These are phyloP conservation scores for Eristalis pertinax DNA, from an alignment of 2,888 invertebrate genomes.

Conservation along the genomic window DNA sequence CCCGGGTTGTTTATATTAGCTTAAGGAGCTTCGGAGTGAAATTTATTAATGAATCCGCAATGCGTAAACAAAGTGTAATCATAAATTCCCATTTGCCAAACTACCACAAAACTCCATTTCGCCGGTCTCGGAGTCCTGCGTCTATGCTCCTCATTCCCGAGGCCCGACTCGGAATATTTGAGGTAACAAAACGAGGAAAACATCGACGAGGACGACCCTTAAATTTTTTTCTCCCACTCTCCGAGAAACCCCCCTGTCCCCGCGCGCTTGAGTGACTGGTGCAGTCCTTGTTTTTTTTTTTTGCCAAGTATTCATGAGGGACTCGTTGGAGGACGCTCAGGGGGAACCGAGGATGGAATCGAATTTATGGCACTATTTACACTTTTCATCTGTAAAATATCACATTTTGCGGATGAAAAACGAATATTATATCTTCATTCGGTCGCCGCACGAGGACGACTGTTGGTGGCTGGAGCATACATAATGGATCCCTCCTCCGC, in stretches of 20 bases:
- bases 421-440: conserved; percentile 53
- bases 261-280: conserved; percentile 25
- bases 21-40: conserved; percentile 48
- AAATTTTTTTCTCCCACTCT: background rate
- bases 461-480: conserved; percentile 7
- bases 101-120: conserved; percentile 39
- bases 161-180: conserved; percentile 43
- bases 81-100: conserved; percentile 69
- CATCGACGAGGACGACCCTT: conserved; percentile 48
- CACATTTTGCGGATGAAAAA: conserved; percentile 36
- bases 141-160: background rate
- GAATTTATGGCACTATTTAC: conserved; percentile 68
- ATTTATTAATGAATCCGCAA: conserved; percentile 66
- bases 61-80: conserved; percentile 67
- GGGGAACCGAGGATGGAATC: conserved; percentile 19
- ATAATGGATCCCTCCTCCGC: conserved; percentile 21
- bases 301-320: conserved; percentile 31
- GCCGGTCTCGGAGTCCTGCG: background rate
- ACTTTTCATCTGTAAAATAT: conserved; percentile 64
- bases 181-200: conserved; percentile 42
- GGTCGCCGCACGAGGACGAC: background rate
- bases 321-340: background rate
- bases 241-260: background rate
- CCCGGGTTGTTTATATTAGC: conserved; percentile 42
- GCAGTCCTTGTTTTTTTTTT: conserved; percentile 29